phyloP scores from a whole-genome alignment of 1,140 invertebrate genomes.

The Drosophila aff. region DNA sequence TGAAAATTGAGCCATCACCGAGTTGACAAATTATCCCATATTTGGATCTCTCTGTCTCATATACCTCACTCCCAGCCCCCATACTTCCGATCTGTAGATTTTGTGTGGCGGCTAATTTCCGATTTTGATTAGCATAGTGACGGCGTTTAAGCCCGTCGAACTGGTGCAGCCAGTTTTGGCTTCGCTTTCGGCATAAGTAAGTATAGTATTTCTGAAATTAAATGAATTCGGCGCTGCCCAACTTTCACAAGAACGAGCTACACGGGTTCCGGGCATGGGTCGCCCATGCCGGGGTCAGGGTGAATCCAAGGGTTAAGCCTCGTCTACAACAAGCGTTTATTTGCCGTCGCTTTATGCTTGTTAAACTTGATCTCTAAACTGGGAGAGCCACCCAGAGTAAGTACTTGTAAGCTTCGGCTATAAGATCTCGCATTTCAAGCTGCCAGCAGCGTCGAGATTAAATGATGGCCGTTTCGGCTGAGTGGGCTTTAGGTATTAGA shows the following conservation, averaged over 20 bases:
- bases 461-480: slow-evolving; percentile 72
- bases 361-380: slow-evolving; percentile 70
- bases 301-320: slow-evolving; percentile 42
- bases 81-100: slow-evolving; percentile 24
- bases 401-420: slow-evolving; percentile 60
- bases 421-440: slow-evolving; percentile 75
- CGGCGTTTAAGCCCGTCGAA: slow-evolving; percentile 53
- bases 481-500: slow-evolving; percentile 69
- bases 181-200: slow-evolving; percentile 48
- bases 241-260: slow-evolving; percentile 76
- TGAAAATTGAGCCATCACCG: slow-evolving; percentile 42
- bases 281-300: slow-evolving; percentile 65
- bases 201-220: slow-evolving; percentile 12
- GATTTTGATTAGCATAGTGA: slow-evolving; percentile 43
- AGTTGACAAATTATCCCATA: slow-evolving; percentile 42
- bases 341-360: slow-evolving; percentile 60
- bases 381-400: slow-evolving; percentile 33
- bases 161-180: slow-evolving; percentile 70
- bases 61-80: neutral
- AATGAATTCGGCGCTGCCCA: slow-evolving; percentile 36
- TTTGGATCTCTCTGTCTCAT: slow-evolving; percentile 5
- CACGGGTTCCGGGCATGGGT: slow-evolving; percentile 51
- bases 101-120: slow-evolving; percentile 21
- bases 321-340: slow-evolving; percentile 40
- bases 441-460: slow-evolving; percentile 51